A percentile compares a stretch with the other conserved stretches of the same genome.
Evolutionary conservation across 1,140 invertebrate genomes (phyloP).

Genomic region (Centruroides vittatus): DNA sequence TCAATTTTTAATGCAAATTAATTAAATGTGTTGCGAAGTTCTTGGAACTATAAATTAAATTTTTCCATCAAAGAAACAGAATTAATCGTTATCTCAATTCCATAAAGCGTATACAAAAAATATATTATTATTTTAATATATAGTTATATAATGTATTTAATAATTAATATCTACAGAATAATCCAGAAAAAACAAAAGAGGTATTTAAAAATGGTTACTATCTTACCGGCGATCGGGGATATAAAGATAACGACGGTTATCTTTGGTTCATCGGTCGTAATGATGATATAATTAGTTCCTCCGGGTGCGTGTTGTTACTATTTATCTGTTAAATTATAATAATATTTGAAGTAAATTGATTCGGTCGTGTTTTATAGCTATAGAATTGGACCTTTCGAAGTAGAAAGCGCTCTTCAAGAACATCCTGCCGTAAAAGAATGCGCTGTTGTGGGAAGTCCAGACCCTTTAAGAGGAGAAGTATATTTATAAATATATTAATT

Average conservation of each 20-base stretch:
- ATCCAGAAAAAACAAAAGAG: conserved; percentile 23
- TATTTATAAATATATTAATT: too few species aligned
- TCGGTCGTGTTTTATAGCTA: conserved; percentile 23
- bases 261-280: conserved; percentile 33
- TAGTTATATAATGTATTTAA: not conserved
- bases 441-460: conserved; percentile 35
- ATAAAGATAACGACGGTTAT: conserved; percentile 33
- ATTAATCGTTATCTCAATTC: too few species aligned
- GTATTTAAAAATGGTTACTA: conserved; percentile 31
- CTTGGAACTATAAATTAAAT: too few species aligned
- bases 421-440: conserved; percentile 37
- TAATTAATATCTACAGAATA: conserved; percentile 20
- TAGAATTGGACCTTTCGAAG: conserved; percentile 37
- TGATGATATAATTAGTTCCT: conserved; percentile 36
- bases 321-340: too few species aligned
- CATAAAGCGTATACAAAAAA: too few species aligned
- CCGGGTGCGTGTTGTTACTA: conserved; percentile 25
- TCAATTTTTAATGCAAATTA: too few species aligned
- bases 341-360: too few species aligned
- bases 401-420: conserved; percentile 36
- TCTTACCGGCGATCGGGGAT: conserved; percentile 32
- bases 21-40: too few species aligned
- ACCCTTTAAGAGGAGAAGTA: conserved; percentile 28
- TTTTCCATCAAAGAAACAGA: too few species aligned
- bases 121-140: not conserved